Evolutionary conservation across 92 coral and sea anemone genomes (phyloP), one percentile per base, ranked within the genome.

Genomic region (Pocillopora grandis): DNA sequence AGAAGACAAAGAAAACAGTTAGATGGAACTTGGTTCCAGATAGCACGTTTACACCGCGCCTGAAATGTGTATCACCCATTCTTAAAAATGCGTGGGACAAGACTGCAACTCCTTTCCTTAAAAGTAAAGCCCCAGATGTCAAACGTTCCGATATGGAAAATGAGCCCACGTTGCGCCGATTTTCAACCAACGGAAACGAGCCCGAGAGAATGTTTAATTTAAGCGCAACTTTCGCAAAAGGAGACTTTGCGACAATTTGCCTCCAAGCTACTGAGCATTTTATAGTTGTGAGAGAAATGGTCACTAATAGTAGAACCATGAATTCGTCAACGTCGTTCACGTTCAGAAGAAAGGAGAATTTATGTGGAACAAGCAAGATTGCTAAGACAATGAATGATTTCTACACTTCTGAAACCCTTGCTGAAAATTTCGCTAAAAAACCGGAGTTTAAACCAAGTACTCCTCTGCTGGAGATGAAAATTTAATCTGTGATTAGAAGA

Each of bases 301-400:
- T 96, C 60, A 90, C 95, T 4, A 93, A 94, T 73, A 94, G 94
- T 78, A 90, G 83, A 79, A 90, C 90, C 58, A 91, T 95, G 88
- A 78, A 87, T 62, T 88, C 95, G 9, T 89, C 85, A 0, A 94
- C 98, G 2, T 92, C 89, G 70, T 84, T 96, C 18, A 96, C 98
- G 21, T 80, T 96, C 27, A 89, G 94, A 76, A 80, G 92, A 76
- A 96, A 94, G 72, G 90, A 89, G 75, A 84, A 71, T 55, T 78
- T 73, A 48, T 91, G 58, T 73, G 87, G 83, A 59, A 78, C 76
- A 20, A 88, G 69, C 49, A 85, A 85, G 4, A 83, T 88, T 37
- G 89, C 86, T 17, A 23, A 55, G 11, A 84, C 89, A 1, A 93
- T 93, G 97, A 84, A 83, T 19, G 69, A 80, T 15, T 89, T 89